Conservation (phyloP, 1,140 invertebrate genomes). For the Euwallacea similis region DNA sequence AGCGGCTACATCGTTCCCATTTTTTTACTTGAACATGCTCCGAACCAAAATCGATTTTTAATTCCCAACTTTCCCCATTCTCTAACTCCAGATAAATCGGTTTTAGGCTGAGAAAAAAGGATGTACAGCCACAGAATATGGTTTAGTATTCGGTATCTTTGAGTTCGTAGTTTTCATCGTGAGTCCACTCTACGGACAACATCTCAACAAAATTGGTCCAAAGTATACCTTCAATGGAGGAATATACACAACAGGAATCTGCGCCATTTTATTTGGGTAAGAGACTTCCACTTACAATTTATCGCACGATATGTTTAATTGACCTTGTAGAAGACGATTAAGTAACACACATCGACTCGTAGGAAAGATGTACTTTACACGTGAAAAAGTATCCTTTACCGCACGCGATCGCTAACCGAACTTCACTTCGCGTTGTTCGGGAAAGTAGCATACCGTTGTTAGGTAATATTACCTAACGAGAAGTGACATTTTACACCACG, state of each 20-base stretch:
- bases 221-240: slow-evolving; percentile 85
- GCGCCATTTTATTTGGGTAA: slow-evolving; percentile 85
- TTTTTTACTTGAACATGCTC: too few relatives aligned
- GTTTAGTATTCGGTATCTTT: slow-evolving; percentile 90
- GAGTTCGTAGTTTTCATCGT: slow-evolving; percentile 89
- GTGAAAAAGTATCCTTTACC: too few relatives aligned
- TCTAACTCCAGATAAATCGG: neutral
- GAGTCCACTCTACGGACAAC: slow-evolving; percentile 85
- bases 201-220: slow-evolving; percentile 79
- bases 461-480: too few relatives aligned
- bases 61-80: neutral
- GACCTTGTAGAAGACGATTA: too few relatives aligned
- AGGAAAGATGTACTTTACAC: neutral
- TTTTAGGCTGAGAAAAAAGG: slow-evolving; percentile 81
- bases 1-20: neutral
- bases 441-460: too few relatives aligned
- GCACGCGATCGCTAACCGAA: too few relatives aligned
- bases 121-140: slow-evolving; percentile 83
- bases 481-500: too few relatives aligned
- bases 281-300: neutral
- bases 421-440: too few relatives aligned
- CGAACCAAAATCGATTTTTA: neutral
- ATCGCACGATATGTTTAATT: too few relatives aligned
- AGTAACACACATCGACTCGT: neutral
- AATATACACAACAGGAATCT: slow-evolving; percentile 80